Evolutionary conservation across 2,888 invertebrate species (phyloP).

Genomic region (Agrilus biguttatus): DNA sequence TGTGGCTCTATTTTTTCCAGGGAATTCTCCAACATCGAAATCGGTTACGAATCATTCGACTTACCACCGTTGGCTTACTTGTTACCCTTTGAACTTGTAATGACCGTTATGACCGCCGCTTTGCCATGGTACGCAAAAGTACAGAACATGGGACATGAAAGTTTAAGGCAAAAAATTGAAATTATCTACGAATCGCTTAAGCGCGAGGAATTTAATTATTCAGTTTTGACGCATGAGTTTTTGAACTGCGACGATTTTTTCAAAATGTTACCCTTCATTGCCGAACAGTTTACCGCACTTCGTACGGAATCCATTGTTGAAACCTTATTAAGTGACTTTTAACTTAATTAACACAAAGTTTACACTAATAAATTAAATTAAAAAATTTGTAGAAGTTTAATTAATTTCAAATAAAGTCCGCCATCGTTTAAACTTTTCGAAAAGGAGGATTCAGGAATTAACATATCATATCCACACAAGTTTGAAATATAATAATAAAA

Average conservation of each 20-base stretch:
- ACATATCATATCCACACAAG: too few species aligned
- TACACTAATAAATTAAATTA: too few species aligned
- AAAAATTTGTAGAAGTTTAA: too few species aligned
- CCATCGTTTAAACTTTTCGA: too few species aligned
- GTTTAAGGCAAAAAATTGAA: constrained; percentile 20
- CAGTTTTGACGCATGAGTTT: constrained; percentile 22
- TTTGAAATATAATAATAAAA: too few species aligned
- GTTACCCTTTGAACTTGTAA: constrained; percentile 19
- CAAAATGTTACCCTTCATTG: constrained; percentile 7
- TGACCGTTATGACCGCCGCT: constrained; percentile 18
- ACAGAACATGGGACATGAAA: constrained; percentile 17
- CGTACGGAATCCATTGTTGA: too few species aligned
- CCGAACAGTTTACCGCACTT: too few species aligned
- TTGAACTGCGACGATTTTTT: constrained; percentile 17
- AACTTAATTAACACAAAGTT: too few species aligned
- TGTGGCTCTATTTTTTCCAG: background rate
- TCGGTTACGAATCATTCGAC: constrained; percentile 8
- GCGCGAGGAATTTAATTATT: constrained; percentile 18
- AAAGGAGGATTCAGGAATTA: too few species aligned
- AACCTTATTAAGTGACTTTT: too few species aligned
- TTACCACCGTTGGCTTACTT: constrained; percentile 14
- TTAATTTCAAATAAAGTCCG: too few species aligned
- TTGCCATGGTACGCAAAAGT: constrained; percentile 22
- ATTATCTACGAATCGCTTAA: constrained; percentile 17
- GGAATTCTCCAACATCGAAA: constrained; percentile 12